Evolutionary conservation across 2,888 invertebrate genomes (phyloP), one percentile per base, ranked within the genome.

Genomic region (Blera fallax): DNA sequence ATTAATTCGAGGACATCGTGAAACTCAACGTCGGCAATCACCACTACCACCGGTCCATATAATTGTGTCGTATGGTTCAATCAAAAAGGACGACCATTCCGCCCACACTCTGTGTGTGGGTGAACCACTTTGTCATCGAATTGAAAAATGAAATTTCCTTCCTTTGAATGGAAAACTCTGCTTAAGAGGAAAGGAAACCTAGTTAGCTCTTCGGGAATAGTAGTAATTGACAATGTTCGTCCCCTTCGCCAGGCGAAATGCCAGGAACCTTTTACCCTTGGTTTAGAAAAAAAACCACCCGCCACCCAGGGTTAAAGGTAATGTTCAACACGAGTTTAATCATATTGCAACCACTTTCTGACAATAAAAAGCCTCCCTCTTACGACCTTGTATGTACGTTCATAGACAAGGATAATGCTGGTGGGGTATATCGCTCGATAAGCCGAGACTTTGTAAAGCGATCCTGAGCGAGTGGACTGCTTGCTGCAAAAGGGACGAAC

Each of bases 131-230:
- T 82, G 65, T 73, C 73, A 73, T 45, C 54, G 62, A 69, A 78
- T 73, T 69, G 78, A 73, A 62, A 82, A 62, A 78, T 78, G 67
- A 83, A 83, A 78, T 83, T 83, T 79, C 72, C 82, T 50, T 29
- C 48, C 62, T 73, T 78, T 78, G 37, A 64, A 48, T 58, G 11
- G 21, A 6, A 24, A 65, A n/a, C n/a, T n/a, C 32, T 24, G 18
- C 18, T 34, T 11, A 40, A 43, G 54, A 40, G 32, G n/a, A 16
- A 40, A 40, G n/a, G 16, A 70, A 81, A 76, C 40, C 27, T 45
- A 62, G 69, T 81, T 81, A 70, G 64, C 8, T 14, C 18, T 62
- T 50, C 34, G 76, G 62, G 37, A 67, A 58, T 62, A 48, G 52
- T 62, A 48, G 52, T 52, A 50, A 73, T 83, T 72, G 60, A 48